Base-by-base conservation (phyloP, 2,797 vertebrate species). In the Tiaroga cobitis region DNA sequence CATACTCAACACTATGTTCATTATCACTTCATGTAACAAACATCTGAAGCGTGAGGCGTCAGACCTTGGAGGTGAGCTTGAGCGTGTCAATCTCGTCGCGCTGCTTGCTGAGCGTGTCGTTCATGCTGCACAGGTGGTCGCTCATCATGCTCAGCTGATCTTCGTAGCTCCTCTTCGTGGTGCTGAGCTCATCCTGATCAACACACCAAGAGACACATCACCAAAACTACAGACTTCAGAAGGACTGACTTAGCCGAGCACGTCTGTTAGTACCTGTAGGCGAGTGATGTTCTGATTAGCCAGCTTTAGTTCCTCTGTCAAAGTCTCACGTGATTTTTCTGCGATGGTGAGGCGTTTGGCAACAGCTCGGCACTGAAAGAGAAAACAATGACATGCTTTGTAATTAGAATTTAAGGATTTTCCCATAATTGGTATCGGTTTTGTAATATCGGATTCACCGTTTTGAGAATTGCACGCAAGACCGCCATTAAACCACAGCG, bases 81-180 rank as follows among this genome's bases (percentile, higher is more conserved):
- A 99, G 95, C 0, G 96, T 97, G 93, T 99, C 98, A 1, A 99
- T 99, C 92, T 99, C 97, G 86, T 99, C 98, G 63, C 97, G 96
- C 93, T 99, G 98, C 88, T 98, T 99, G 80, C 97, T 98, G 90
- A 99, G 91, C 0, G 97, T 99, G 95, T 99, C 98, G 0, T 98
- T 99, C 97, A 99, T 98, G 75, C 96, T 98, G 89, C 98, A 99
- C 87, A 99, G 95, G 88, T 99, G 98, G 91, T 99, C 98, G 24
- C 98, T 99, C 98, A 99, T 99, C 98, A 98, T 99, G 88, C 98
- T 99, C 73, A 99, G 91, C 93, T 99, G 98, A 88, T 99, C 98
- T 91, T 99, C 98, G 0, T 99, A 99, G 94, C 98, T 99, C 90
- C 98, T 96, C 93, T 99, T 99, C 0, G 98, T 99, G 0, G 98